These are phyloP conservation scores for Pteria penguin DNA, from an alignment of 2,888 invertebrate genomes.

Conservation along the genomic window DNA sequence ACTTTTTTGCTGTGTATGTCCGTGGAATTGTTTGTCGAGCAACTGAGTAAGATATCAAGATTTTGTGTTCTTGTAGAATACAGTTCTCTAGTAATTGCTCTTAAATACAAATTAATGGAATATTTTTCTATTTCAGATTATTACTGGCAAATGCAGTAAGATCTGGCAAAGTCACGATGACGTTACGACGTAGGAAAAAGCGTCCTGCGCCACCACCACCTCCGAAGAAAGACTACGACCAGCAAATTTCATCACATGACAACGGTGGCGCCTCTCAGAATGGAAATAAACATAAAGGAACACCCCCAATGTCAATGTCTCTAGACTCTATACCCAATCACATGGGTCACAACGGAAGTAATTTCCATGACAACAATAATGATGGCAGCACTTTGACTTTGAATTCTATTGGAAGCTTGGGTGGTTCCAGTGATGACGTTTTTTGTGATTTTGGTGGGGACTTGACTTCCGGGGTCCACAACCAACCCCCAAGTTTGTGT, in stretches of 20 bases:
- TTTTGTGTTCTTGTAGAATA: too few species aligned
- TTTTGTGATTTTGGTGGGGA: slow-evolving; percentile 44
- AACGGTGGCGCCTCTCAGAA: neutral
- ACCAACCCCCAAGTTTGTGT: neutral
- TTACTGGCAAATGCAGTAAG: slow-evolving; percentile 64
- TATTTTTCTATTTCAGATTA: slow-evolving; percentile 60
- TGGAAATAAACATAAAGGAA: neutral
- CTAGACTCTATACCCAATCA: slow-evolving; percentile 19
- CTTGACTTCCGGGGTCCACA: neutral
- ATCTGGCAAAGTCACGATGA: slow-evolving; percentile 66
- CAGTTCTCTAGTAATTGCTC: too few species aligned
- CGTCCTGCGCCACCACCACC: slow-evolving; percentile 63
- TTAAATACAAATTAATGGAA: too few species aligned
- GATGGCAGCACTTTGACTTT: slow-evolving; percentile 47
- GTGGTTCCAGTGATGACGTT: slow-evolving; percentile 61
- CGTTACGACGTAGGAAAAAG: slow-evolving; percentile 65
- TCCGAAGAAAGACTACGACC: slow-evolving; percentile 25
- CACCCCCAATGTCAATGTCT: slow-evolving; percentile 6
- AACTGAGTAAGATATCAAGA: too few species aligned
- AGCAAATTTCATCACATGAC: neutral
- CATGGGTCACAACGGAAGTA: slow-evolving; percentile 32
- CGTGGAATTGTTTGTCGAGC: too few species aligned
- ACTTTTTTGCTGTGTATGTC: too few species aligned
- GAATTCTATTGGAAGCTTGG: slow-evolving; percentile 56
- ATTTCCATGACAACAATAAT: slow-evolving; percentile 36